Evolutionary conservation across 2,113 vertebrate genomes (phyloP).

Genomic region (Engraulis encrasicolus): DNA sequence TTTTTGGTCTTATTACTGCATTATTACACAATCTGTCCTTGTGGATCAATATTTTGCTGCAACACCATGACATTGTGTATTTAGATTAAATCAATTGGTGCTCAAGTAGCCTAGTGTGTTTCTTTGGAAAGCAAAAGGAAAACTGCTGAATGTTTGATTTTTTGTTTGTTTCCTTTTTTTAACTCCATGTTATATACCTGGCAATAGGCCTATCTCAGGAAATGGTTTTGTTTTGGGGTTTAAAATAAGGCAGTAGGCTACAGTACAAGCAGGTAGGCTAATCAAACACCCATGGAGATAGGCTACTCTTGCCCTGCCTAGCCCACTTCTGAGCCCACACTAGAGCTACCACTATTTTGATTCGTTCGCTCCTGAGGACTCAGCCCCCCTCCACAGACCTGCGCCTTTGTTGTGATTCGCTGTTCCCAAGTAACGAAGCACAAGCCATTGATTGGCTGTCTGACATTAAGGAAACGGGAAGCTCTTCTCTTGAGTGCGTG

Average conservation of each 20-base stretch:
- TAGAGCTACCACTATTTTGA: not conserved
- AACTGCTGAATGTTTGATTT: too few species aligned
- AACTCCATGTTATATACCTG: too few species aligned
- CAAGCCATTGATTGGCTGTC: slow-evolving; percentile 64
- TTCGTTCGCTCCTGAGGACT: slow-evolving; percentile 19
- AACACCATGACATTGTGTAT: not conserved
- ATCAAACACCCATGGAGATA: not conserved
- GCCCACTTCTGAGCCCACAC: not conserved
- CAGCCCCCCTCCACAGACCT: not conserved
- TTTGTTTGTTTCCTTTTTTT: too few species aligned
- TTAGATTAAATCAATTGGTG: too few species aligned
- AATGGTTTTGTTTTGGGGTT: too few species aligned
- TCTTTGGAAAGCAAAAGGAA: too few species aligned
- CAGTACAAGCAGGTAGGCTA: not conserved
- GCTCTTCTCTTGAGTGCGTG: slow-evolving; percentile 39
- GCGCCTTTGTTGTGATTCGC: slow-evolving; percentile 58
- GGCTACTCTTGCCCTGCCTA: not conserved
- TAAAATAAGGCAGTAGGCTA: not conserved
- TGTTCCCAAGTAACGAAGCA: slow-evolving; percentile 35
- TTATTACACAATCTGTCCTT: not conserved
- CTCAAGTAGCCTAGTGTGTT: too few species aligned
- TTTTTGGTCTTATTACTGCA: slow-evolving; percentile 48
- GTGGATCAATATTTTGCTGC: not conserved
- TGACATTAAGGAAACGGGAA: slow-evolving; percentile 69
- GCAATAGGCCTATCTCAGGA: too few species aligned